Conservation (phyloP, 1,140 invertebrate species). For the Drosophila azteca region DNA sequence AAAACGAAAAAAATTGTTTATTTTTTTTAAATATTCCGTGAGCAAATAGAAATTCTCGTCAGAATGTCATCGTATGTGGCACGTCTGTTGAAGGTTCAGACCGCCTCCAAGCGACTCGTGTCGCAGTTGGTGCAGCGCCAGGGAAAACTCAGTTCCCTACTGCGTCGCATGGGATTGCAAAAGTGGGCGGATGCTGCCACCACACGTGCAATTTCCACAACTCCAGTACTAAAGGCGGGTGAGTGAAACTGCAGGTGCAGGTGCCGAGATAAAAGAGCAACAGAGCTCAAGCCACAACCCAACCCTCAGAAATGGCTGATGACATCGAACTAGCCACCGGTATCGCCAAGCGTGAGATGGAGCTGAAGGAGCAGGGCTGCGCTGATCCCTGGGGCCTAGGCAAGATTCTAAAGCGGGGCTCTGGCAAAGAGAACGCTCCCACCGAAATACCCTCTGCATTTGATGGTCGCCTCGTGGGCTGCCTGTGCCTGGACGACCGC, state of each 20-base stretch:
- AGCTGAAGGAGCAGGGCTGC: slow-evolving; percentile 92
- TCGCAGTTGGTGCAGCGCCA: slow-evolving; percentile 60
- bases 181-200: slow-evolving; percentile 9
- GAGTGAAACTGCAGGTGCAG: slow-evolving; percentile 13
- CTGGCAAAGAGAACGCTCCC: slow-evolving; percentile 92
- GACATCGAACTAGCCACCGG: slow-evolving; percentile 96
- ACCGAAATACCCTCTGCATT: slow-evolving; percentile 94
- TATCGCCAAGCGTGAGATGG: slow-evolving; percentile 93
- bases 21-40: too few relatives aligned
- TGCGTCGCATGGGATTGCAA: slow-evolving; percentile 47
- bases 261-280: slow-evolving; percentile 47
- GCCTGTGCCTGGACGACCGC: slow-evolving; percentile 95
- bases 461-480: slow-evolving; percentile 94
- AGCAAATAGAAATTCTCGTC: not conserved
- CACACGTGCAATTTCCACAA: slow-evolving; percentile 53
- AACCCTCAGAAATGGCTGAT: slow-evolving; percentile 86
- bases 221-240: slow-evolving; percentile 50
- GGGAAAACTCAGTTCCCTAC: slow-evolving; percentile 35
- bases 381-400: slow-evolving; percentile 94
- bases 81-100: slow-evolving; percentile 39
- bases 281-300: not conserved
- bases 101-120: slow-evolving; percentile 62
- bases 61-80: slow-evolving; percentile 64
- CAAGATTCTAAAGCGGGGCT: slow-evolving; percentile 87
- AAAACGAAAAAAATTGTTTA: not conserved